These are phyloP conservation scores for Osmerus eperlanus DNA, from an alignment of 2,113 vertebrate genomes.

Conservation along the genomic window DNA sequence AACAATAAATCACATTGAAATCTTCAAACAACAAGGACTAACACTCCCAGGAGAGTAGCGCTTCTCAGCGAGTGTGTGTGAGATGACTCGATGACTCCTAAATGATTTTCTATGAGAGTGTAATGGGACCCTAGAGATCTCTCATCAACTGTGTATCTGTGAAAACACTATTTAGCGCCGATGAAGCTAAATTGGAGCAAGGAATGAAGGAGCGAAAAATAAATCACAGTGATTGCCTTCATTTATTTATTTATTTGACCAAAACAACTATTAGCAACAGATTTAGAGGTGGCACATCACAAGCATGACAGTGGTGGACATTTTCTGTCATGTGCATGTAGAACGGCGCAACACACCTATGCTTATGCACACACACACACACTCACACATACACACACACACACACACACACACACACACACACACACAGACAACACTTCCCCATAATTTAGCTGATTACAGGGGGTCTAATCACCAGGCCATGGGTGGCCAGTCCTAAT, in stretches of 20 bases:
- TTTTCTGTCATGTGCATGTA: background rate
- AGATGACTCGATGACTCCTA: background rate
- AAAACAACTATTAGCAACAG: too few species aligned
- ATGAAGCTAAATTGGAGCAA: slow-evolving; percentile 22
- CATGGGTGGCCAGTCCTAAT: slow-evolving; percentile 52
- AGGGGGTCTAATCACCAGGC: slow-evolving; percentile 50
- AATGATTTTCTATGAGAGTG: background rate
- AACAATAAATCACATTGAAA: too few species aligned
- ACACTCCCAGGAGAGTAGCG: background rate
- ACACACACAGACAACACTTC: background rate
- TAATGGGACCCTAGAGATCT: background rate
- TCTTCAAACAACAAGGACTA: too few species aligned
- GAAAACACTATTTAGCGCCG: slow-evolving; percentile 7
- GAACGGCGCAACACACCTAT: background rate
- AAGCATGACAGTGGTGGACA: background rate
- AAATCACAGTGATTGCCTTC: slow-evolving; percentile 22
- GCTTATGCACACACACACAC: background rate
- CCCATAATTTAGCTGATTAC: slow-evolving; percentile 43
- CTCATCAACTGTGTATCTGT: background rate
- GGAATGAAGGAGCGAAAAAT: background rate
- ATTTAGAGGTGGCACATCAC: too few species aligned
- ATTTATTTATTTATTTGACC: background rate
- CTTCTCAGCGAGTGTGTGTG: background rate
- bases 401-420: slow-evolving; percentile 2
- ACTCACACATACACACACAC: background rate